Conservation (phyloP, 2,888 invertebrate genomes). For the Allolobophora icterica region DNA sequence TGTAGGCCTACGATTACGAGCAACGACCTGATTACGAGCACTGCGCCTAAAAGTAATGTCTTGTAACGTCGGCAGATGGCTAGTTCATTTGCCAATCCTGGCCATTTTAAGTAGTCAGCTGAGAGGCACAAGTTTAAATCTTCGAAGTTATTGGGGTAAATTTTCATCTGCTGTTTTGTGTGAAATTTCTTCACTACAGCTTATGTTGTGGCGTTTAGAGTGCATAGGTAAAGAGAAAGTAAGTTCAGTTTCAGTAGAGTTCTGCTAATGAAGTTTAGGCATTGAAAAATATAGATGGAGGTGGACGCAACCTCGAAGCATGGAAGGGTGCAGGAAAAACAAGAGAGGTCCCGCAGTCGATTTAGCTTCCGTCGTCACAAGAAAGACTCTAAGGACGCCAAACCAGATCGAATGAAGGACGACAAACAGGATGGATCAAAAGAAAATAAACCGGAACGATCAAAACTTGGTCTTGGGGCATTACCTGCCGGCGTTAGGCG, state of each 20-base stretch:
- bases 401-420: neutral
- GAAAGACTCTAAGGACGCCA: neutral
- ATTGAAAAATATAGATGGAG: neutral
- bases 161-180: neutral
- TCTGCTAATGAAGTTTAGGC: neutral
- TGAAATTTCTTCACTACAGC: neutral
- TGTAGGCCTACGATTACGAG: neutral
- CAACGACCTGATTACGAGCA: too few relatives aligned
- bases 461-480: neutral
- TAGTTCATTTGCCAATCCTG: neutral
- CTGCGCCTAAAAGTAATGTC: neutral
- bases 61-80: constrained; percentile 4
- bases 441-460: neutral
- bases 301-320: neutral
- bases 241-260: neutral
- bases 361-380: neutral
- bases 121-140: neutral
- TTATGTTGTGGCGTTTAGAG: neutral
- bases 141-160: neutral
- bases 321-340: neutral
- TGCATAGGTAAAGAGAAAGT: neutral
- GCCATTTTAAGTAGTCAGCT: neutral
- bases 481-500: neutral
- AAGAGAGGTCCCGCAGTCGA: neutral
- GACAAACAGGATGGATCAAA: neutral